These are phyloP conservation scores for Gobionotothen gibberifrons DNA, from an alignment of 2,797 vertebrate genomes.

Conservation along the genomic window DNA sequence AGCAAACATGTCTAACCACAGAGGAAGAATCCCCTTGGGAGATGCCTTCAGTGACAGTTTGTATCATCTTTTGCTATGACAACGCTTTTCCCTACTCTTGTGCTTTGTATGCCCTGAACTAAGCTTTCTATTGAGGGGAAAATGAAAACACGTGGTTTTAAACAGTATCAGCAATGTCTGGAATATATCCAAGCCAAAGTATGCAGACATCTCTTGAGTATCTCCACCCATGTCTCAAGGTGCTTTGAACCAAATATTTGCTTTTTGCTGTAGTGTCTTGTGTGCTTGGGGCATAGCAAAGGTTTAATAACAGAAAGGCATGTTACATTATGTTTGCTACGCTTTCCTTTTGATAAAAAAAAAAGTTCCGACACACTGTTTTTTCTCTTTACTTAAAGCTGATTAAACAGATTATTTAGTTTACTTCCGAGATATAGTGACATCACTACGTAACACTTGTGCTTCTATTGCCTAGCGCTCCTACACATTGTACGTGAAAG, in stretches of 20 bases:
- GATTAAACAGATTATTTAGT: background rate
- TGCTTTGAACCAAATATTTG: background rate
- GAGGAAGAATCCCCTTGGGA: slow-evolving; percentile 9
- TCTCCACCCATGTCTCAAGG: background rate
- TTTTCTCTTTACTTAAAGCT: background rate
- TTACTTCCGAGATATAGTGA: too few relatives aligned
- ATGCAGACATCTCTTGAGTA: background rate
- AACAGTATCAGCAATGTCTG: slow-evolving; percentile 1
- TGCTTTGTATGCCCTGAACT: slow-evolving; percentile 9
- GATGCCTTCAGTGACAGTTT: slow-evolving; percentile 19
- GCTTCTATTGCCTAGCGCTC: too few relatives aligned
- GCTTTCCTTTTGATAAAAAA: background rate
- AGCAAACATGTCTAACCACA: slow-evolving; percentile 12
- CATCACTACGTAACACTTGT: too few relatives aligned
- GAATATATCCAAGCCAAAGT: slow-evolving; percentile 18
- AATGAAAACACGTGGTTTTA: slow-evolving; percentile 35
- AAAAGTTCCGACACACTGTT: too few relatives aligned
- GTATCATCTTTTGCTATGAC: slow-evolving; percentile 18
- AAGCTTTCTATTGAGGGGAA: slow-evolving; percentile 13
- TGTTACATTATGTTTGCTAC: background rate
- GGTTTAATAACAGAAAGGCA: background rate
- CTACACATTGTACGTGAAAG: too few relatives aligned
- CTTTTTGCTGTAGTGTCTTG: background rate
- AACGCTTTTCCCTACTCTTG: background rate
- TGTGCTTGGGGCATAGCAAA: background rate